A percentile compares a stretch with the other conserved stretches of the same genome.
Conservation (phyloP, 2,888 invertebrate genomes). For the Agrotis segetum region DNA sequence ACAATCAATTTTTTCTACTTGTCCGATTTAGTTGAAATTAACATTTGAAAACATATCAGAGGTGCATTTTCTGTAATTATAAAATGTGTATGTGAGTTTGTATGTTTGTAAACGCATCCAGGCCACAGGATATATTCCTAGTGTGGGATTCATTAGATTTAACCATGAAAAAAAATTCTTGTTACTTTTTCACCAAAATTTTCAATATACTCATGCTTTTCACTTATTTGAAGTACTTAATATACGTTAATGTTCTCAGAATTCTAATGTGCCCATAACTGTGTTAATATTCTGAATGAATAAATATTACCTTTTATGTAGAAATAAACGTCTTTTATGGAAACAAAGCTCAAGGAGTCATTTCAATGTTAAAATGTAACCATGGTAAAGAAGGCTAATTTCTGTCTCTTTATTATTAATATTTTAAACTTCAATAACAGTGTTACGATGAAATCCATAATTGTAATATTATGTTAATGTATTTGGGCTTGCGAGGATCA, state of each 20-base stretch:
- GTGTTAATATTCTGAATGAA: slow-evolving; percentile 36
- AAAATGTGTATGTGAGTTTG: too few relatives aligned
- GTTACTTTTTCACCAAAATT: slow-evolving; percentile 4
- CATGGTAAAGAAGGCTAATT: slow-evolving; percentile 12
- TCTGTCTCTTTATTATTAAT: slow-evolving; percentile 1
- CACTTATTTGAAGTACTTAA: slow-evolving; percentile 11
- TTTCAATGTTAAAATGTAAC: slow-evolving; percentile 22
- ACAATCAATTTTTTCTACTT: too few relatives aligned
- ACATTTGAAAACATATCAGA: too few relatives aligned
- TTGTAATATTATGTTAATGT: not conserved
- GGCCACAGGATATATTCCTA: too few relatives aligned
- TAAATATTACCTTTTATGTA: slow-evolving; percentile 25
- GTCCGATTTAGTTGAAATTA: too few relatives aligned
- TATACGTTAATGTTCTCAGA: slow-evolving; percentile 18
- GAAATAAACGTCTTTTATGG: slow-evolving; percentile 14
- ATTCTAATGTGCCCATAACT: slow-evolving; percentile 32
- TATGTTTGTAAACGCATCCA: too few relatives aligned
- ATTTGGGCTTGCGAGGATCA: too few relatives aligned
- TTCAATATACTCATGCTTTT: not conserved
- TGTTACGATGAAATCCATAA: not conserved
- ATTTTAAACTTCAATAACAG: slow-evolving; percentile 12
- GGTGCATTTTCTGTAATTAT: too few relatives aligned
- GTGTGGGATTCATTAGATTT: too few relatives aligned
- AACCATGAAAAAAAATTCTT: not conserved
- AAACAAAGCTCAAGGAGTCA: slow-evolving; percentile 3